Conservation (phyloP, 2,113 vertebrate genomes). For the Danionella cerebrum region DNA sequence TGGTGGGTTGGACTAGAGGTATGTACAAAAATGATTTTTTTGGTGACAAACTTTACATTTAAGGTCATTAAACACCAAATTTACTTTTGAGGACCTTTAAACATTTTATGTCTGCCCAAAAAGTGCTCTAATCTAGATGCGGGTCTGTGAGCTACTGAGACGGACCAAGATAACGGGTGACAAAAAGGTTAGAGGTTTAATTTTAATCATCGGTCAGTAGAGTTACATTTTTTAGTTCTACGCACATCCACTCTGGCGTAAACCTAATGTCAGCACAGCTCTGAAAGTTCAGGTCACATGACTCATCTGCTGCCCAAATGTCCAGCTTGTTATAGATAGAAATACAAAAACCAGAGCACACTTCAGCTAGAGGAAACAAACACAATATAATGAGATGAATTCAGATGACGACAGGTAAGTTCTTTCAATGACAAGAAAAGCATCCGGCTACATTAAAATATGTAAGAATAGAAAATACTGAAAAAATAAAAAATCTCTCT, state of each 20-base stretch:
- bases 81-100: too few relatives aligned
- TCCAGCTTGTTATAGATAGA: not conserved
- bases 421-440: not conserved
- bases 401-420: not conserved
- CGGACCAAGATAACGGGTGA: too few relatives aligned
- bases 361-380: not conserved
- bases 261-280: not conserved
- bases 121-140: too few relatives aligned
- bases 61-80: too few relatives aligned
- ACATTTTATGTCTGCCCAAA: not conserved
- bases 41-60: too few relatives aligned
- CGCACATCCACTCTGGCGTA: not conserved
- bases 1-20: too few relatives aligned
- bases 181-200: not conserved
- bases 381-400: not conserved
- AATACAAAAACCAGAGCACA: not conserved
- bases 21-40: too few relatives aligned
- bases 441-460: too few relatives aligned
- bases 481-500: not conserved
- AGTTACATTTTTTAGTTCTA: slow-evolving; percentile 14
- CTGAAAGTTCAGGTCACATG: slow-evolving; percentile 26
- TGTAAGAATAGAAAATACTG: not conserved
- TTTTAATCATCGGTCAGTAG: not conserved
- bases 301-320: slow-evolving; percentile 2
- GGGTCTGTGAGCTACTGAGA: too few relatives aligned